Conservation (phyloP, 1,140 invertebrate species). For the Drosophila bipectinata region DNA sequence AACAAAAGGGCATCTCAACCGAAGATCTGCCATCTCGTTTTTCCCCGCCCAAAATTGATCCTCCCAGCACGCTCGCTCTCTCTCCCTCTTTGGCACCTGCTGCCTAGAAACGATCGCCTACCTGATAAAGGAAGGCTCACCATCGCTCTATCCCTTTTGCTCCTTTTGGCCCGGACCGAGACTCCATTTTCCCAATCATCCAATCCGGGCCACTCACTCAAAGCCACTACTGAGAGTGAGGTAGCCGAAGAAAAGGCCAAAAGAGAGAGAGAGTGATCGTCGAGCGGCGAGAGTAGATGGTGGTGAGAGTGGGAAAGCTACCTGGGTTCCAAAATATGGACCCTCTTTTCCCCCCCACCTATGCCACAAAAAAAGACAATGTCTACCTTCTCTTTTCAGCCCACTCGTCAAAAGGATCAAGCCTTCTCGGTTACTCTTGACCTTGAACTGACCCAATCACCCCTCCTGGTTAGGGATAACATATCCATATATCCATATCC, state of each 20-base stretch:
- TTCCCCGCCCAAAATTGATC: slow-evolving; percentile 8
- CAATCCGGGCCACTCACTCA: slow-evolving; percentile 44
- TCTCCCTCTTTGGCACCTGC: background rate
- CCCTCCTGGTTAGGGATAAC: background rate
- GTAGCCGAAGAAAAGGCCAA: background rate
- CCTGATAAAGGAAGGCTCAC: slow-evolving; percentile 15
- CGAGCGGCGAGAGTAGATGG: background rate
- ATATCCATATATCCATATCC: no score
- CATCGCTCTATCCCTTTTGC: slow-evolving; percentile 29
- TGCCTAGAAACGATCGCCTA: slow-evolving; percentile 4
- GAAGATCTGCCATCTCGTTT: background rate
- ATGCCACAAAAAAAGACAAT: no score
- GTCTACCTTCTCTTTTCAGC: no score
- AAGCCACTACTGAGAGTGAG: background rate
- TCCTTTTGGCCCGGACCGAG: slow-evolving; percentile 20
- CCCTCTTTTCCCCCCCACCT: background rate
- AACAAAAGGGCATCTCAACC: background rate
- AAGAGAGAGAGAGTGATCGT: slow-evolving; percentile 1
- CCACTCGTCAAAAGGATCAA: background rate
- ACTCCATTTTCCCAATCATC: slow-evolving; percentile 19
- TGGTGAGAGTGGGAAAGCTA: background rate
- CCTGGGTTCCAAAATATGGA: background rate
- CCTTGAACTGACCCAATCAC: background rate
- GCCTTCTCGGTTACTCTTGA: background rate
- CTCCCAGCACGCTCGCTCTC: background rate